Evolutionary conservation across 1,140 invertebrate species (phyloP), one percentile per base, ranked within the genome.

Genomic region (Trichonephila clavata): DNA sequence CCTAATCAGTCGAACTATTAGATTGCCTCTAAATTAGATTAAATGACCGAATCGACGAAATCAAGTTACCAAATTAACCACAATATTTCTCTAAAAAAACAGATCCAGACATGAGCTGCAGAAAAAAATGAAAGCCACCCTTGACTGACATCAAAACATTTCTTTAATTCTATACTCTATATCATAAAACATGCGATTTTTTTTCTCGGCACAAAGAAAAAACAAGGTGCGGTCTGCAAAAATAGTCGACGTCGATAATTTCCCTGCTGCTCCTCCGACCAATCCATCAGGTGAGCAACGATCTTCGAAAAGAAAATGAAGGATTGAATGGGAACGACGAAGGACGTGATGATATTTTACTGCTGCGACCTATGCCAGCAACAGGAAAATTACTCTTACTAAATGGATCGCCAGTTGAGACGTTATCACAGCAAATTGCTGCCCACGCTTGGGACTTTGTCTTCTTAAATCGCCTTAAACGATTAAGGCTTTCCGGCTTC

Each of bases 351-450:
- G 50, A 60, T 60, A 84, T 84, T 60, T 24, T 59, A 13, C 83
- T 13, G 24, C 59, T 50, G 50, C 57, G 43, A 84, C 43, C 83
- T 21, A 59, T 10, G 50, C 50, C 50, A 13, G 50, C 7, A 50
- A 50, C 50, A 83, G 39, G 50, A 84, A 84, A 84, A 84, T 84
- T 84, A 60, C 83, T 5, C 83, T n/a, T 5, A 27, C 83, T 84
- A 84, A 84, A 84, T 77, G 71, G 71, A 77, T 77, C 13, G 50
- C 6, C 71, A 77, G 71, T 77, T 39, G 68, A 57, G 87, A 77
- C 87, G 63, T 89, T 80, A 90, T 81, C 89, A 2, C 57, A 43
- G 60, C 89, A 90, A 90, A 90, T 90, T 90, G 89, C 89, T 81
- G 89, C 89, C 89, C 89, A 90, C 89, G 89, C 68, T 61, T 14